Evolutionary conservation across 2,113 vertebrate genomes (phyloP), one percentile per base, ranked within the genome.

Genomic region (Camelus bactrianus): DNA sequence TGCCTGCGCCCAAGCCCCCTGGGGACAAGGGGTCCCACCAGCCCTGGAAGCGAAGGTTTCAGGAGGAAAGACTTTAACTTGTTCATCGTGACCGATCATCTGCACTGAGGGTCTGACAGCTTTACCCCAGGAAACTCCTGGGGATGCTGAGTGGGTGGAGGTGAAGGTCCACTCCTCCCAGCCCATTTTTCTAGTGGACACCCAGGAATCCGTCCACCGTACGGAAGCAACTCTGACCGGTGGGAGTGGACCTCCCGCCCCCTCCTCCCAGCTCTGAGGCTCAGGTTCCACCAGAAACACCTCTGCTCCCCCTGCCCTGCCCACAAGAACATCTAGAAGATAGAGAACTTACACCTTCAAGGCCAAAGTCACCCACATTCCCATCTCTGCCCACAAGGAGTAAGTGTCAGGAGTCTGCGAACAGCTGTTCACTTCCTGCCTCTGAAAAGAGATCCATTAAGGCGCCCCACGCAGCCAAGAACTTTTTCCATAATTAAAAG

Each of bases 131-230:
- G 35, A 42, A 32, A 5, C 15, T 26, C 26, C 10, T 1, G 64
- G 38, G 50, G 8, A 24, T 16, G 19, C 32, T 13, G 48, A 30
- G 19, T 10, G 7, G 42, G 24, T 19, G 35, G 65, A 30, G 24
- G 10, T 0, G 4, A 13, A 5, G 26, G 32, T 7, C 12, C 35
- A 17, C 0, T 0, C 5, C 69, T 28, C 48, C 13, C 3, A 5
- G 0, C 26, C n/a, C 0, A 0, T 9, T 4, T 30, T 54, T 32
- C 69, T 46, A 14, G 1, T 10, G 42, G n/a, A 11, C 0, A 19
- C 2, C 8, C 38, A 26, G 76, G 16, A 8, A 38, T 0, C 11
- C 3, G 22, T 14, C n/a, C 67, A 16, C 12, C 8, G 4, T 1
- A 3, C 5, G 9, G 26, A 32, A 9, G 50, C 7, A 15, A 10